phyloP scores from a whole-genome alignment of 2,113 vertebrate genomes.

The Morone saxatilis region DNA sequence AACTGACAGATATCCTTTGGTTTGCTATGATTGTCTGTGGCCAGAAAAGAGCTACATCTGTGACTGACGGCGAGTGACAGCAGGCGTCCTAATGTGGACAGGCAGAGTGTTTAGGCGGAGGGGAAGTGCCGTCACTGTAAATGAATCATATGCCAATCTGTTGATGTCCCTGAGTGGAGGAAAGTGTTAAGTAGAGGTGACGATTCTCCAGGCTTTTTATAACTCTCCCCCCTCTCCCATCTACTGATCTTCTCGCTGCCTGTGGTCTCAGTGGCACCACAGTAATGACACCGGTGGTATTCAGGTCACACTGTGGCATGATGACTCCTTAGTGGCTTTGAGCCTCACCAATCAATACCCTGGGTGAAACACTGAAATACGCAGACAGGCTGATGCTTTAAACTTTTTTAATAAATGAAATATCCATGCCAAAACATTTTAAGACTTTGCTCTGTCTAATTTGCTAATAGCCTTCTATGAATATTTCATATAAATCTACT shows the following conservation, averaged over 20 bases:
- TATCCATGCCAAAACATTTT: slow-evolving; percentile 46
- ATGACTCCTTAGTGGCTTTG: slow-evolving; percentile 54
- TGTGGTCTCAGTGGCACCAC: slow-evolving; percentile 48
- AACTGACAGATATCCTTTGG: slow-evolving; percentile 14
- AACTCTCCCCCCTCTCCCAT: slow-evolving; percentile 6
- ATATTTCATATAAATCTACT: slow-evolving; percentile 76
- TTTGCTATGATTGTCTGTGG: slow-evolving; percentile 8
- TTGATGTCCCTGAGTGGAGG: slow-evolving; percentile 46
- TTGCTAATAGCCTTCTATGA: slow-evolving; percentile 71
- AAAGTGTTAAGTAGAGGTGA: slow-evolving; percentile 62
- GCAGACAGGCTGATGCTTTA: slow-evolving; percentile 42
- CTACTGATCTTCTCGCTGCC: slow-evolving; percentile 43
- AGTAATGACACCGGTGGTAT: slow-evolving; percentile 56
- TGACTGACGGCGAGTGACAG: slow-evolving; percentile 41
- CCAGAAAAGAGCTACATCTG: slow-evolving; percentile 39
- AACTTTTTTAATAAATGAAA: slow-evolving; percentile 72
- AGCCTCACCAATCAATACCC: slow-evolving; percentile 65
- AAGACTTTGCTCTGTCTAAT: slow-evolving; percentile 62
- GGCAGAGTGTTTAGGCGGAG: slow-evolving; percentile 56
- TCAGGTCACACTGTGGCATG: slow-evolving; percentile 56
- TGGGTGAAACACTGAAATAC: slow-evolving; percentile 45
- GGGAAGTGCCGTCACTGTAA: slow-evolving; percentile 58
- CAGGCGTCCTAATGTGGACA: slow-evolving; percentile 52
- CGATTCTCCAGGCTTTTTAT: slow-evolving; percentile 44
- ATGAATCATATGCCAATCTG: slow-evolving; percentile 72